Evolutionary conservation across 2,797 vertebrate species (phyloP).

Genomic region (Spatula clypeata): DNA sequence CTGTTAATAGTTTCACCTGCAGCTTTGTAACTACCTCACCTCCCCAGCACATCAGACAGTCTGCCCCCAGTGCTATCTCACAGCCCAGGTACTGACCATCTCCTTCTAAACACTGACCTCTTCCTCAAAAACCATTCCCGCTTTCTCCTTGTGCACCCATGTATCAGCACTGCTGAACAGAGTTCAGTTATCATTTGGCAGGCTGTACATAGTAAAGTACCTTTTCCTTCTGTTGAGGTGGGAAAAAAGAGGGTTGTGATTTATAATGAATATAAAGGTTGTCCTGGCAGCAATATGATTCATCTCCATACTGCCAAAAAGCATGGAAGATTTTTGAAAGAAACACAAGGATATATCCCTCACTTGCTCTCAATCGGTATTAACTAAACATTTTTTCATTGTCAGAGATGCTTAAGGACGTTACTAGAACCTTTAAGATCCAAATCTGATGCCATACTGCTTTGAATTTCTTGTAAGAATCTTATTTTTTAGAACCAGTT

Average conservation of each 20-base stretch:
- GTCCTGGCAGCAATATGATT: neutral
- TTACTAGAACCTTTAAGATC: neutral
- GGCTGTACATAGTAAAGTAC: accelerated
- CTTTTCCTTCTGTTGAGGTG: neutral
- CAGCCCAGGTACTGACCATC: neutral
- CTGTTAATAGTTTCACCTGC: neutral
- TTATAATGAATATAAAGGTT: neutral
- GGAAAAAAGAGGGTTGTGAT: neutral
- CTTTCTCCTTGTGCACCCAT: neutral
- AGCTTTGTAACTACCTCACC: neutral
- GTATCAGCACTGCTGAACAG: neutral
- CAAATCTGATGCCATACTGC: neutral
- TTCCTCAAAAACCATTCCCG: neutral
- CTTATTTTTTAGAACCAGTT: neutral
- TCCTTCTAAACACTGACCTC: neutral
- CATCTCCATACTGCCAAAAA: neutral
- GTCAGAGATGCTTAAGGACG: neutral
- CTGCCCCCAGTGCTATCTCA: neutral
- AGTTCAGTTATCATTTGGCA: neutral
- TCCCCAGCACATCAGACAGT: neutral
- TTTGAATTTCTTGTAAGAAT: constrained; percentile 1
- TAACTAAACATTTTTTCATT: constrained; percentile 18
- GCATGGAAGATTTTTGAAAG: neutral
- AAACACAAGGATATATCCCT: neutral
- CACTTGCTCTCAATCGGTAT: neutral